phyloP scores from a whole-genome alignment of 2,888 invertebrate genomes.

The Ethmia dodecea region DNA sequence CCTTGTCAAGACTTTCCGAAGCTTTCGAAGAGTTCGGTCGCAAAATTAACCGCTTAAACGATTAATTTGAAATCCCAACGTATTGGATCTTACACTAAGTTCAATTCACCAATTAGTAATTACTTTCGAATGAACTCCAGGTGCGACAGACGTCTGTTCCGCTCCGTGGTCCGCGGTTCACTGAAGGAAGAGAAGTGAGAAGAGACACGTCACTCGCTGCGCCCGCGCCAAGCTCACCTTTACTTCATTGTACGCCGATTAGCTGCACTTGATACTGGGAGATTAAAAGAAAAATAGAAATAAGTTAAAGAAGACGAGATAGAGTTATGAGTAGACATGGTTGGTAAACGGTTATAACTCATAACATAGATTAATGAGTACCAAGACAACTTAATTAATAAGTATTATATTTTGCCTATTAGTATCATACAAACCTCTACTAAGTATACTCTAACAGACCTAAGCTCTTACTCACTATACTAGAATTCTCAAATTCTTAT shows the following conservation, averaged over 20 bases:
- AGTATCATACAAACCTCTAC: too few species aligned
- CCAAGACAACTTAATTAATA: too few species aligned
- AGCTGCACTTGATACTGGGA: conserved; percentile 43
- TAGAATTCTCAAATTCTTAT: too few species aligned
- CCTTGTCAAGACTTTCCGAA: conserved; percentile 37
- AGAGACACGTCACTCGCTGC: conserved; percentile 68
- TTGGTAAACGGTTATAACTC: too few species aligned
- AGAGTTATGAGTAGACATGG: too few species aligned
- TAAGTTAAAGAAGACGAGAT: too few species aligned
- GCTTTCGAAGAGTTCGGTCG: conserved; percentile 25
- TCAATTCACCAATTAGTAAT: conserved; percentile 45
- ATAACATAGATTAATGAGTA: too few species aligned
- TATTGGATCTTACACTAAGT: conserved; percentile 27
- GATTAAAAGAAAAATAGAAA: too few species aligned
- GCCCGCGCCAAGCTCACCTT: conserved; percentile 70
- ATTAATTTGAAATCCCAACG: conserved; percentile 10
- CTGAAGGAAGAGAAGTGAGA: conserved; percentile 60
- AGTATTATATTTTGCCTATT: too few species aligned
- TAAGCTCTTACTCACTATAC: too few species aligned
- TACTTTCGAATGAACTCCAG: conserved; percentile 20
- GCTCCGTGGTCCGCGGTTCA: conserved; percentile 54
- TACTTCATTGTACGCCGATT: conserved; percentile 42
- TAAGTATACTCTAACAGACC: too few species aligned
- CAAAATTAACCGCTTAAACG: neutral
- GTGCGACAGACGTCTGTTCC: conserved; percentile 30